Evolutionary conservation across 2,888 invertebrate genomes (phyloP), one percentile per base, ranked within the genome.

Genomic region (Hedychridium roseum): DNA sequence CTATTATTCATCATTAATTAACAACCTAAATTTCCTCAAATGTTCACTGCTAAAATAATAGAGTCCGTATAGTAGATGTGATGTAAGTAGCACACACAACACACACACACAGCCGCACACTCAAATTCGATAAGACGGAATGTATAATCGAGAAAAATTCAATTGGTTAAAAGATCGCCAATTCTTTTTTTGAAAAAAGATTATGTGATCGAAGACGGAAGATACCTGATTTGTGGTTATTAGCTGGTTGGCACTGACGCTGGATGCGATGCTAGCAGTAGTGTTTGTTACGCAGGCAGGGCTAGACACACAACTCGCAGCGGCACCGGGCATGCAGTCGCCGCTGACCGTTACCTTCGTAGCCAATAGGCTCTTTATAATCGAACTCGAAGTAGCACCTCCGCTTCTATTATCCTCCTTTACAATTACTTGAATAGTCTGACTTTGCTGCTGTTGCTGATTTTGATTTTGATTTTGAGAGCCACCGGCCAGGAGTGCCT

Each of bases 331-430:
- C 77, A 82, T 82, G 81, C 82, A 83, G 79, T 84, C 83, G 82
- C 84, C 76, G 76, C 77, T 75, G 73, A 76, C 67, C 59, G 78
- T 85, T 84, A 94, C 94, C 89, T 96, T 97, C 81, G 91, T 94
- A 68, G 96, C 96, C 79, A 97, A 83, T 63, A 97, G 85, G 81
- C 92, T 94, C 82, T 96, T 96, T 78, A 96, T 95, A 66, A 95
- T 85, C 50, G 93, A 92, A 41, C 92, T 90, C 73, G 87, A 88
- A 46, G 85, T 85, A 57, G 80, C 76, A 59, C 78, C 77, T 35
- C 60, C 49, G 60, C 70, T 66, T 52, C 76, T 64, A 43, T 73
- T 69, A 50, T 78, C 78, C 49, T 79, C 74, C 52, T 73, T 73
- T 50, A 72, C 63, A 46, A 78, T 65, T 65, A 77, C 75, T 63